These are phyloP conservation scores for Phymorhynchus buccinoides DNA, from an alignment of 1,140 invertebrate genomes.

Conservation along the genomic window DNA sequence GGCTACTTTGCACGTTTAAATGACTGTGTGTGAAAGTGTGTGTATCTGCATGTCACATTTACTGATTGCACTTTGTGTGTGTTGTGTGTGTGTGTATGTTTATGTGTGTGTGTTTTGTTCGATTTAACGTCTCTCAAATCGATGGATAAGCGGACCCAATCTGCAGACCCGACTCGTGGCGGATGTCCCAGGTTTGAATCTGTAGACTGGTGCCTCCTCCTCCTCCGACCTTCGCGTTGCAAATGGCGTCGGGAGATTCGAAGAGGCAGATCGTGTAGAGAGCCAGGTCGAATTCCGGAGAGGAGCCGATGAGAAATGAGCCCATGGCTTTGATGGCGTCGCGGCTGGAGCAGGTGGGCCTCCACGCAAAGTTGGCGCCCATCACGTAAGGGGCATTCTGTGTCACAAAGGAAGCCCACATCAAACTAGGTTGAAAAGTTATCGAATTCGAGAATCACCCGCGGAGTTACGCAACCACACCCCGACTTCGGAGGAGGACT, in stretches of 20 bases:
- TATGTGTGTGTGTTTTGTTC: too few species aligned
- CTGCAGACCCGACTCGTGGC: conserved; percentile 50
- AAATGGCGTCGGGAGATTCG: conserved; percentile 41
- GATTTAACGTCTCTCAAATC: too few species aligned
- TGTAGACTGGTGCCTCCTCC: conserved; percentile 22
- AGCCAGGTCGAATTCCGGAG: conserved; percentile 90
- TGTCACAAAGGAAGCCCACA: too few species aligned
- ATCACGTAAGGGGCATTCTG: background rate
- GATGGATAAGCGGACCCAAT: conserved; percentile 51
- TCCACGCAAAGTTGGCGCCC: conserved; percentile 81
- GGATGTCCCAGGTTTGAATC: conserved; percentile 53
- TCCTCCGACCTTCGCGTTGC: conserved; percentile 39
- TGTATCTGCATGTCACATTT: too few species aligned
- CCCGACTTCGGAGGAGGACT: too few species aligned
- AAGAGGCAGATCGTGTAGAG: conserved; percentile 81
- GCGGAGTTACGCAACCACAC: too few species aligned
- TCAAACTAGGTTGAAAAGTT: too few species aligned
- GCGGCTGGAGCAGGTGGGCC: conserved; percentile 75
- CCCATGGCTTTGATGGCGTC: conserved; percentile 81
- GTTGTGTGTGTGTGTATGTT: too few species aligned
- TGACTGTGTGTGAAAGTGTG: too few species aligned
- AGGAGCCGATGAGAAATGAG: conserved; percentile 88
- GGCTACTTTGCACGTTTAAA: too few species aligned
- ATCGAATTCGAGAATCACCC: too few species aligned
- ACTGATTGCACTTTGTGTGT: too few species aligned